These are phyloP conservation scores for Anthonomus grandis DNA, from an alignment of 1,140 invertebrate species.

Conservation along the genomic window DNA sequence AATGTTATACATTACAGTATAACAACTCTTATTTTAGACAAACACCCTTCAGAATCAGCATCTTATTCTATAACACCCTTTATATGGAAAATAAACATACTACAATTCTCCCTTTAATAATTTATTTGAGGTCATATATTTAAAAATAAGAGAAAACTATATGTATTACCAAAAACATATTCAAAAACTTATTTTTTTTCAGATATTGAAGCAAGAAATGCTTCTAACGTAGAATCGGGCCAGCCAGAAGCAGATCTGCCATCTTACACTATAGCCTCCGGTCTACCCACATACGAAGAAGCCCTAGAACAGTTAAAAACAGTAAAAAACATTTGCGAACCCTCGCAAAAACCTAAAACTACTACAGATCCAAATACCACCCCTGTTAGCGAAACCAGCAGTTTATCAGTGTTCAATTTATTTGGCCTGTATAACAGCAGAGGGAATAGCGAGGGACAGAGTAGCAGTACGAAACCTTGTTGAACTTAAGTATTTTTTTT, in stretches of 20 bases:
- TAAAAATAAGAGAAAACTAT: too few relatives aligned
- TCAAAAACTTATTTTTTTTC: conserved; percentile 33
- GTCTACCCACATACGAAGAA: conserved; percentile 60
- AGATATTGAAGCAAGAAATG: conserved; percentile 41
- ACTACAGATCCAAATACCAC: conserved; percentile 3
- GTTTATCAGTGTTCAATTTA: conserved; percentile 45
- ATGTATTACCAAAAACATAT: too few relatives aligned
- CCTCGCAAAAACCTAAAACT: not conserved
- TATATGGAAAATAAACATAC: too few relatives aligned
- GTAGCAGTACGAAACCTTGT: not conserved
- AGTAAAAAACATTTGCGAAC: conserved; percentile 31
- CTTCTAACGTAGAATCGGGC: conserved; percentile 35
- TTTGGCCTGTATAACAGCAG: conserved; percentile 40
- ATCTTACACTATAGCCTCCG: conserved; percentile 61
- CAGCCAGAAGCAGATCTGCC: conserved; percentile 53
- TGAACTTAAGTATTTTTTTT: too few relatives aligned
- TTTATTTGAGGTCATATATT: too few relatives aligned
- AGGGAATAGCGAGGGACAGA: too few relatives aligned
- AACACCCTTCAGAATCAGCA: too few relatives aligned
- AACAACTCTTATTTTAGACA: too few relatives aligned
- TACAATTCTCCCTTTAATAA: too few relatives aligned
- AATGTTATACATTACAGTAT: too few relatives aligned
- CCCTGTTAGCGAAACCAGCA: conserved; percentile 11
- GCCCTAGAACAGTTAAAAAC: conserved; percentile 55
- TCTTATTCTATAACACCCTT: too few relatives aligned